Evolutionary conservation across 2,888 invertebrate genomes (phyloP).

Genomic region (Cerastis leucographa): DNA sequence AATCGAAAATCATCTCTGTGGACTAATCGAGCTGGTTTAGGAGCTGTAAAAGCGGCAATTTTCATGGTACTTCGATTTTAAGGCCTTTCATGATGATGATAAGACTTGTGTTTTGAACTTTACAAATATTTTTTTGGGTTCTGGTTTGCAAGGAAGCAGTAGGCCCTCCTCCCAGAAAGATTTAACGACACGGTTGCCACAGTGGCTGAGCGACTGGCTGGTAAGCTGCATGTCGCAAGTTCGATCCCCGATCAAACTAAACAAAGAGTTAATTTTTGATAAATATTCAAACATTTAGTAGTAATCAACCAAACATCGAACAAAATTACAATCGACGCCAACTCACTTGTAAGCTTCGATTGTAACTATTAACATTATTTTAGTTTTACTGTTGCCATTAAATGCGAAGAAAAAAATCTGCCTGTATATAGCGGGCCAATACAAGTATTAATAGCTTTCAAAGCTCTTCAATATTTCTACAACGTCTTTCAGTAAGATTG

Average conservation of each 20-base stretch:
- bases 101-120: neutral
- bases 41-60: slow-evolving; percentile 2
- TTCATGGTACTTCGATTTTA: neutral
- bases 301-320: no score
- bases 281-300: no score
- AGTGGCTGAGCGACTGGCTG: neutral
- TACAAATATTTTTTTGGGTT: neutral
- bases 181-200: neutral
- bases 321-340: no score
- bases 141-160: neutral
- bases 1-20: slow-evolving; percentile 48
- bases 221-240: neutral
- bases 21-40: slow-evolving; percentile 35
- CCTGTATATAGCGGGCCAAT: no score
- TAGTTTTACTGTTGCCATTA: no score
- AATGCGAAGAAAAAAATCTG: no score
- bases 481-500: no score
- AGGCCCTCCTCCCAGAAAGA: neutral
- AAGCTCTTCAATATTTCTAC: no score
- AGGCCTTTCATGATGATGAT: neutral
- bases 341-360: no score
- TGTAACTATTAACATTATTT: no score
- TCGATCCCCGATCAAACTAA: neutral
- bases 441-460: no score
- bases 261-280: no score